Base-by-base conservation (phyloP, 2,113 vertebrate species). In the Excalfactoria chinensis region DNA sequence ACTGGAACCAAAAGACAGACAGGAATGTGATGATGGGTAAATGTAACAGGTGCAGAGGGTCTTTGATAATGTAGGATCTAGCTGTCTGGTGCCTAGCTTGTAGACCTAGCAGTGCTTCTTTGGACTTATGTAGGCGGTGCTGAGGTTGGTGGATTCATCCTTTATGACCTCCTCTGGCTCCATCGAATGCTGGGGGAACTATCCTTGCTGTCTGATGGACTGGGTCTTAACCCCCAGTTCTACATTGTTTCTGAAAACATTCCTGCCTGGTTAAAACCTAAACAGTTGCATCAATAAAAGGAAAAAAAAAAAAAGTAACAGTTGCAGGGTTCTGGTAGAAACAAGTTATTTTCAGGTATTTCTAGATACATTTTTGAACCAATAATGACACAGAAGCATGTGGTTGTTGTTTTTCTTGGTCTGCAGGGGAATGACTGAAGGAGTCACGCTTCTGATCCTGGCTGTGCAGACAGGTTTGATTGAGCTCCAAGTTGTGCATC, bases 401-500 rank as follows among this genome's bases (percentile, higher is more conserved):
- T 67, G 32, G 80, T 58, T 71, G 48, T 84, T 66, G 90, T 85
- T 66, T 90, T 34, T 91, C 69, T 70, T 84, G 49, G 23, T 90
- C n/a, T 88, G 46, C 96, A 99, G 99, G 92, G 99, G 99, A 20
- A 99, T 99, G 99, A 99, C 99, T 2, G 99, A 99, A 97, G 99
- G 98, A 86, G 99, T 99, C 90, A 99, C 99, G 0, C 97, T 99
- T 78, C 96, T 99, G 74, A 98, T 99, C 95, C 98, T 99, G 74
- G 99, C 99, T 0, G 99, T 99, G 41, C 99, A 99, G 97, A 99
- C 99, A 2, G 99, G 99, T 51, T 98, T 99, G 84, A 99, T 99
- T 75, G 99, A 99, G 91, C 98, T 99, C 34, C 99, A 99, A 97
- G 99, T 99, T 41, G 99, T 99, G 75, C 99, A 99, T 95, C 97